phyloP scores from a whole-genome alignment of 2,888 invertebrate species.

The Morinoia aosen region DNA sequence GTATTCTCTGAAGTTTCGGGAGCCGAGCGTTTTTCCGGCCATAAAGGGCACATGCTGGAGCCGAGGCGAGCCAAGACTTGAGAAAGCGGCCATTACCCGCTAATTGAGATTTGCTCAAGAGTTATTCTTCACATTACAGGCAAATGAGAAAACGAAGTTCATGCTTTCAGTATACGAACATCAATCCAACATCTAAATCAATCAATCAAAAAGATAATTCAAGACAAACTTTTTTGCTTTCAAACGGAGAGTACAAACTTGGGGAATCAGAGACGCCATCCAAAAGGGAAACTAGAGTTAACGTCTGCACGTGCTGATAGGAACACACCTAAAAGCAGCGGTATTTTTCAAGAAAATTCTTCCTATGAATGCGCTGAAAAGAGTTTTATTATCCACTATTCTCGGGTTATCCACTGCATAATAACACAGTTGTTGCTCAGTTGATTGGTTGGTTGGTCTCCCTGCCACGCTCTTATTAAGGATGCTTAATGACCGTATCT shows the following conservation, averaged over 20 bases:
- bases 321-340: too few relatives aligned
- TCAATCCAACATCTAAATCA: background rate
- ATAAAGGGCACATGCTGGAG: background rate
- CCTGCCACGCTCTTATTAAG: too few relatives aligned
- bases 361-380: too few relatives aligned
- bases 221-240: background rate
- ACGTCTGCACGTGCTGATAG: background rate
- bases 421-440: too few relatives aligned
- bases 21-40: background rate
- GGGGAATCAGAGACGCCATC: background rate
- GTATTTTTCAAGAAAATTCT: too few relatives aligned
- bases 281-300: background rate
- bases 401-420: too few relatives aligned
- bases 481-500: too few relatives aligned
- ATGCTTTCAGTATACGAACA: background rate
- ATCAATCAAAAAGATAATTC: background rate
- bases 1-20: slow-evolving; percentile 3
- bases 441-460: too few relatives aligned
- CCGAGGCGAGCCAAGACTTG: background rate
- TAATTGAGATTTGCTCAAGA: slow-evolving; percentile 3
- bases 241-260: background rate
- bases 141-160: background rate
- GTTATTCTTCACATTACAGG: background rate
- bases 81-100: background rate
- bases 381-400: too few relatives aligned